Base-by-base conservation (phyloP, 2,888 invertebrate genomes). In the Melinaea menophilus region DNA sequence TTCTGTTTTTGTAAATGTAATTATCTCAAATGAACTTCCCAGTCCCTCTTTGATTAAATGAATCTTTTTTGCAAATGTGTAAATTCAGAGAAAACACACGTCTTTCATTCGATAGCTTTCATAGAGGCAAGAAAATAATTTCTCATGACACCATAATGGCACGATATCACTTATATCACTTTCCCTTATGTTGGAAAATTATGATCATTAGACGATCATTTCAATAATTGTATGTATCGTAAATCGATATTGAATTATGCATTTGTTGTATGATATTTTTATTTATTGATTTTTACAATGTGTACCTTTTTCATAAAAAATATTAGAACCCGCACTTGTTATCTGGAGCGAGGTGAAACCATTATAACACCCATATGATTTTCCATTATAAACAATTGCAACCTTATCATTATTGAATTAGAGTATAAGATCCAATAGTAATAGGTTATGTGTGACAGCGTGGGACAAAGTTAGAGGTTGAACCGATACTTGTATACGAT, bases 31-130 rank as follows among this genome's bases (percentile, higher is more conserved):
- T 22, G 22, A 22, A 22, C 22, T 22, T 22, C 1, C 22, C 22
- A 22, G 22, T 22, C 22, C 22, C 22, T 22, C 22, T 22, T 22
- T 22, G 22, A 1, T 22, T 22, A 22, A 22, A 22, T 22, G 22
- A 22, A 22, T 22, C 22, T 22, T 22, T 22, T 22, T 22, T 41
- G 11, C 11, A 41, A 41, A 9, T 2, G 7, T 2, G 51, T 31
- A 22, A 7, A 48, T 48, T 22, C 5, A 48, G 48, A 13, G 51
- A 51, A 31, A 51, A 31, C 31, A 31, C 31, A 3, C 31, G 31
- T 51, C 46, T 46, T 46, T 31, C 13, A 63, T 62, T 65, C 69
- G 63, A 67, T 69, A 69, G 75, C 79, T 79, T 79, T 79, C 79
- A 73, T 76, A 73, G 67, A 71, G 72, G 61, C 64, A 65, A 70